Conservation (phyloP, 2,888 invertebrate genomes). For the Nephrotoma appendiculata region DNA sequence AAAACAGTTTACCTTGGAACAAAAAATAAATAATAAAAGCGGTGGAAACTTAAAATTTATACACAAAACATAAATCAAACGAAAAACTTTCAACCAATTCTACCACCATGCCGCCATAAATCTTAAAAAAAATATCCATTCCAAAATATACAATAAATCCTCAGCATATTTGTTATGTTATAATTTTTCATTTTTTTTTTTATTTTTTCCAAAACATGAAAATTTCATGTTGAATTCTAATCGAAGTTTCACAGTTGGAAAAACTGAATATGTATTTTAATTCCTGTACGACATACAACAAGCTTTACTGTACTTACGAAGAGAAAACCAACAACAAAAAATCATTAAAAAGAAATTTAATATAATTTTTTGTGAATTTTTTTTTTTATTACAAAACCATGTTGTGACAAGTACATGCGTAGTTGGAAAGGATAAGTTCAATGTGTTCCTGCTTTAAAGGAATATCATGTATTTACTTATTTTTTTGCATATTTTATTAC, state of each 20-base stretch:
- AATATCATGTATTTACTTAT: not conserved
- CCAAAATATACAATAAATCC: not conserved
- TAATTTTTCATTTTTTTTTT: not conserved
- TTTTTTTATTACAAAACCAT: not conserved
- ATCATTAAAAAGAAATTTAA: not conserved
- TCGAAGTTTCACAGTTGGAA: not conserved
- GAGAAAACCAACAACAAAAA: not conserved
- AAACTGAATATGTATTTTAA: not conserved
- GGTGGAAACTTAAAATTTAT: not conserved
- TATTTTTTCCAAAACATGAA: not conserved
- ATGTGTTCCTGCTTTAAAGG: not conserved
- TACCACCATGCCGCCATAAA: not conserved
- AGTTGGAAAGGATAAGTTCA: not conserved
- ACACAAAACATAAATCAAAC: not conserved
- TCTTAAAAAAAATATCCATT: not conserved
- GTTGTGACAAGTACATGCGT: not conserved
- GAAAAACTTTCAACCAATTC: not conserved
- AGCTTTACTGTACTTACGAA: not conserved
- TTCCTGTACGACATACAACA: not conserved
- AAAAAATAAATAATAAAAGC: not conserved
- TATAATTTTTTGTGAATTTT: not conserved
- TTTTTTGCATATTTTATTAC: not conserved
- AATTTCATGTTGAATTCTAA: not conserved
- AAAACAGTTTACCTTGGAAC: not conserved
- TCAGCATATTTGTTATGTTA: not conserved